Percentiles rank a stretch among this genome's conserved stretches.
Conservation (phyloP, 2,797 vertebrate genomes). For the Gastrophryne carolinensis region DNA sequence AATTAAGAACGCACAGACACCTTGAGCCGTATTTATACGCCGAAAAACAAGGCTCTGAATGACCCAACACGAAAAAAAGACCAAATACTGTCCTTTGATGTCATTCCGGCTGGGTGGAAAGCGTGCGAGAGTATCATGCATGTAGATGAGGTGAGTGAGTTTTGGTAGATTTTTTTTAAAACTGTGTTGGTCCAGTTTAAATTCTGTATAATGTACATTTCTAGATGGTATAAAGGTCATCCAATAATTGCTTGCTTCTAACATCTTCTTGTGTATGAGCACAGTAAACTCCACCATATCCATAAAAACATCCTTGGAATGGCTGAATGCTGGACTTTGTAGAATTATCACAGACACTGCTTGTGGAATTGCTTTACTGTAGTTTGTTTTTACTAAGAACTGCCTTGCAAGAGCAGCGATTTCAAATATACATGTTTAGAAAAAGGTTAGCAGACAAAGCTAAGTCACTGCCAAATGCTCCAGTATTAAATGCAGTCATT, state of each 20-base stretch:
- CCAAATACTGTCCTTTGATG: too few species aligned
- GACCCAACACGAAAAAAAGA: too few species aligned
- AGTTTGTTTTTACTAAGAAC: conserved; percentile 9
- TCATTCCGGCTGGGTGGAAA: too few species aligned
- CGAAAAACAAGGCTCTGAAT: too few species aligned
- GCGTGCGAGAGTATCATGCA: too few species aligned
- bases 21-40: too few species aligned
- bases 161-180: too few species aligned
- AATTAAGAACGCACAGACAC: too few species aligned
- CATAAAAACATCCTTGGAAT: conserved; percentile 20
- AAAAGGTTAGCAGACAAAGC: conserved; percentile 23
- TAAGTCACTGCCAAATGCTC: conserved; percentile 16
- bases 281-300: conserved; percentile 5
- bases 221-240: too few species aligned
- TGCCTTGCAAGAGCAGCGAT: conserved; percentile 33
- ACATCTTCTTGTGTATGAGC: not conserved
- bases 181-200: too few species aligned
- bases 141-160: too few species aligned
- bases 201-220: too few species aligned
- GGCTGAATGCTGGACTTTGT: conserved; percentile 21
- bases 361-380: conserved; percentile 31
- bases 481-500: conserved; percentile 25
- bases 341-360: conserved; percentile 22
- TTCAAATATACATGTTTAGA: conserved; percentile 25
- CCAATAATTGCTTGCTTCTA: conserved; percentile 6